phyloP scores from a whole-genome alignment of 2,797 vertebrate species.

The Mus minutoides region DNA sequence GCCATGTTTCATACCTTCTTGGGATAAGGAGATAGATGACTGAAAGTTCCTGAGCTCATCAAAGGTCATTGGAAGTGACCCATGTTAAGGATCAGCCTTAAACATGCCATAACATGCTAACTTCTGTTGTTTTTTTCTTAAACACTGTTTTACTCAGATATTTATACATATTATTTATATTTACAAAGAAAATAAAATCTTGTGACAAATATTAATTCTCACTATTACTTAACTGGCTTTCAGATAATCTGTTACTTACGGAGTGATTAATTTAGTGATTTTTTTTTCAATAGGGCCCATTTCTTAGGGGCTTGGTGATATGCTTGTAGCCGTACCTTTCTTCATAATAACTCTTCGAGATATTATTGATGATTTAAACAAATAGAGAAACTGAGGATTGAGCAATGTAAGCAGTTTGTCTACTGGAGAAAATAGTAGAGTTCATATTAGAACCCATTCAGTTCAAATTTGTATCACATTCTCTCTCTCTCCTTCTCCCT shows the following conservation, averaged over 20 bases:
- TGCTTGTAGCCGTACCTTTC: background rate
- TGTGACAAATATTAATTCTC: constrained; percentile 37
- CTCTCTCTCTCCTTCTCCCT: no score
- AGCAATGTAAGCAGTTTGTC: background rate
- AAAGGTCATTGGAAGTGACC: background rate
- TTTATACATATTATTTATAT: constrained; percentile 2
- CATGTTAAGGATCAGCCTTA: background rate
- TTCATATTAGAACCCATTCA: background rate
- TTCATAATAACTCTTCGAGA: background rate
- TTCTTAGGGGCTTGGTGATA: background rate
- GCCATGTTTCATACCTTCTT: background rate
- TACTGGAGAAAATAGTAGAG: background rate
- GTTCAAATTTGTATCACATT: background rate
- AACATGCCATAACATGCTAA: background rate
- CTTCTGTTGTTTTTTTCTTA: background rate
- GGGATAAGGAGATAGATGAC: background rate
- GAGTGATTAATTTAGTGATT: constrained; percentile 18
- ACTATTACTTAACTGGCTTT: constrained; percentile 22
- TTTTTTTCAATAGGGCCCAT: background rate
- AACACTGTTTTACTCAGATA: background rate
- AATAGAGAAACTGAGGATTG: background rate
- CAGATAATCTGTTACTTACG: background rate
- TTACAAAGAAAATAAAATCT: background rate
- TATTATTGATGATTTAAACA: background rate
- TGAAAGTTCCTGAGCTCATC: background rate